Conservation (phyloP, 1,140 invertebrate genomes). For the Drosophila kepulauana region DNA sequence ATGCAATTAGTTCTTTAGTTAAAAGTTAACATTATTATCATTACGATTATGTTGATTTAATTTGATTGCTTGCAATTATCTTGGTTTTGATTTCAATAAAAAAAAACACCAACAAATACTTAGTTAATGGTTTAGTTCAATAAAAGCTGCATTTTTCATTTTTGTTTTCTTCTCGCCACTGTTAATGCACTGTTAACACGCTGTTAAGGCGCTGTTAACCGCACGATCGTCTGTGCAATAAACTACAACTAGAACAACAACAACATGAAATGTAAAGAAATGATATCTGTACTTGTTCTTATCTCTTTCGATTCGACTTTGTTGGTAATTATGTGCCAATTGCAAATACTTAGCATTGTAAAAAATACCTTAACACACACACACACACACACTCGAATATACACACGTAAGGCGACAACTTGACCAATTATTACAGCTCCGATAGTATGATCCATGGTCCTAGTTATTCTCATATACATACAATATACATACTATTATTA, state of each 20-base stretch:
- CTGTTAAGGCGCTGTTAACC: constrained; percentile 17
- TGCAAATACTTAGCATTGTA: constrained; percentile 66
- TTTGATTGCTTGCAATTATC: constrained; percentile 41
- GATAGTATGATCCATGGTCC: constrained; percentile 29
- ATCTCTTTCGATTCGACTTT: constrained; percentile 45
- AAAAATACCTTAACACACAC: constrained; percentile 35
- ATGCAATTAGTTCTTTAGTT: constrained; percentile 64
- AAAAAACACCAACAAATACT: neutral
- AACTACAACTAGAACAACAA: constrained; percentile 21
- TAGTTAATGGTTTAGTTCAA: constrained; percentile 77
- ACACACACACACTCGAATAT: constrained; percentile 20
- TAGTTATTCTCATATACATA: constrained; percentile 33
- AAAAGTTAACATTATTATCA: constrained; percentile 39
- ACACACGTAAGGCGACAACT: constrained; percentile 28
- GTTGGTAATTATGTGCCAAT: constrained; percentile 72
- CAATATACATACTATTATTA: constrained; percentile 10
- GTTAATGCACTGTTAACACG: constrained; percentile 19
- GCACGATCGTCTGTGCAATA: constrained; percentile 12
- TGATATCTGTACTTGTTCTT: constrained; percentile 1
- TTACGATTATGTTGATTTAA: constrained; percentile 18
- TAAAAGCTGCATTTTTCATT: constrained; percentile 28
- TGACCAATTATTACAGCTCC: constrained; percentile 48
- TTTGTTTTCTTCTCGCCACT: neutral
- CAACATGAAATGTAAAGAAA: constrained; percentile 19
- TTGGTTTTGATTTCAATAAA: constrained; percentile 66